phyloP scores from a whole-genome alignment of 1,140 invertebrate species.

The Muscidifurax raptorellus region DNA sequence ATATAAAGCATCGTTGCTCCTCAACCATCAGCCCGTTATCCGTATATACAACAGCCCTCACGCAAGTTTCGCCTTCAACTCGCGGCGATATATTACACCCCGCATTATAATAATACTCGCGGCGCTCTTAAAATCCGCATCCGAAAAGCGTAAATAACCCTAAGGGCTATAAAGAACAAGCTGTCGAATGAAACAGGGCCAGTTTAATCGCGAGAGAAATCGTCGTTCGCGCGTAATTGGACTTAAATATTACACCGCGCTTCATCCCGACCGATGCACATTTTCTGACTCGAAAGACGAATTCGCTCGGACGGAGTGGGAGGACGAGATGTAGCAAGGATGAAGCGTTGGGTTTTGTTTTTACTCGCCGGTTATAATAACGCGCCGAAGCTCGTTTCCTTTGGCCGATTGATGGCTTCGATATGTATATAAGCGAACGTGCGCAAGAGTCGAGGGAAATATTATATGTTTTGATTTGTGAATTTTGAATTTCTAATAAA shows the following conservation, averaged over 20 bases:
- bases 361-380: background rate
- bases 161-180: conserved; percentile 57
- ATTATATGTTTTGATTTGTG: too few species aligned
- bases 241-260: conserved; percentile 55
- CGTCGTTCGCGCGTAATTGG: conserved; percentile 53
- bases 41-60: background rate
- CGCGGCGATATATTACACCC: background rate
- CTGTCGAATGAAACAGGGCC: conserved; percentile 57
- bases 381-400: background rate
- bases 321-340: background rate
- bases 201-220: conserved; percentile 27
- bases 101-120: background rate
- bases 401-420: background rate
- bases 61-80: conserved; percentile 27
- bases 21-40: background rate
- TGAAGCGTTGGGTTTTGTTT: background rate
- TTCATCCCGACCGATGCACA: background rate
- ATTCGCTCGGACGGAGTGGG: background rate
- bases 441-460: background rate
- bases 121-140: conserved; percentile 13
- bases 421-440: background rate
- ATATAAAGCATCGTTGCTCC: too few species aligned
- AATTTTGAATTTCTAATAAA: too few species aligned
- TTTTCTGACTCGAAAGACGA: background rate
- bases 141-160: conserved; percentile 55